phyloP scores from a whole-genome alignment of 2,113 vertebrate genomes.

The Mellivora capensis region DNA sequence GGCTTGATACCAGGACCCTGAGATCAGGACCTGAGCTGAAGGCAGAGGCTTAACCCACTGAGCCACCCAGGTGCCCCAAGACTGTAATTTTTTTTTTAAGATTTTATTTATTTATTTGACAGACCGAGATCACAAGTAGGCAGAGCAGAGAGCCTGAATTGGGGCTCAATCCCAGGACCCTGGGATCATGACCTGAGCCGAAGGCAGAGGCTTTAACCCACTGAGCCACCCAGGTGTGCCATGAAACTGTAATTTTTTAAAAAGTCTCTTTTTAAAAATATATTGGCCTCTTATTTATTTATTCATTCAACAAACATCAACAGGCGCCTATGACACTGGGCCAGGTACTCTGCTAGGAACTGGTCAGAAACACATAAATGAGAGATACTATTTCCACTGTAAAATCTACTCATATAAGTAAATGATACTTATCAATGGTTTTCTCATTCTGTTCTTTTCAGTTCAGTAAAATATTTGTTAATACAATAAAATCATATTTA shows the following conservation, averaged over 20 bases:
- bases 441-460: conserved; percentile 19
- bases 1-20: too few species aligned
- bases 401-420: not conserved
- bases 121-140: too few species aligned
- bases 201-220: too few species aligned
- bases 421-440: not conserved
- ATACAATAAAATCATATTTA: not conserved
- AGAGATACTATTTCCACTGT: not conserved
- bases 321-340: not conserved
- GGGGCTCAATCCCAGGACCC: too few species aligned
- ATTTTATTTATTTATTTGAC: too few species aligned
- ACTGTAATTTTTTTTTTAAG: not conserved
- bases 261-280: not conserved
- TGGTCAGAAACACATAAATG: not conserved
- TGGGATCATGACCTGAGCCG: too few species aligned
- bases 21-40: too few species aligned
- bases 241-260: not conserved
- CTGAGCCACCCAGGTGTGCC: too few species aligned
- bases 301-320: not conserved
- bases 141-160: too few species aligned
- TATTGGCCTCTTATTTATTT: not conserved
- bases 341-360: not conserved
- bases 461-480: not conserved
- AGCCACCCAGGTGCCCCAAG: too few species aligned
- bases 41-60: too few species aligned